Conservation (phyloP, 2,113 vertebrate species). For the Passer domesticus region DNA sequence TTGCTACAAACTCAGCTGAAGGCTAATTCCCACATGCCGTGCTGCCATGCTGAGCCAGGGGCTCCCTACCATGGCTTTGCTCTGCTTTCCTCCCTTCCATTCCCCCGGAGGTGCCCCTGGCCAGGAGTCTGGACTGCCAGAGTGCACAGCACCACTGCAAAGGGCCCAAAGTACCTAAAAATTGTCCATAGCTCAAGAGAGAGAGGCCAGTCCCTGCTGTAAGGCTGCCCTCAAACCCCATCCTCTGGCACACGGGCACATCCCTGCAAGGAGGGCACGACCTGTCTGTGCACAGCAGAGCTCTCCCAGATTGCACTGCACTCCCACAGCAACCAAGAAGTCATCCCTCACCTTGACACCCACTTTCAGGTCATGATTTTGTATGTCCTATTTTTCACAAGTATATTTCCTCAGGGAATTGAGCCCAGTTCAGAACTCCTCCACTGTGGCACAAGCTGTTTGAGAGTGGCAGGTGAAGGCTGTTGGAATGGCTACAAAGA, state of each 20-base stretch:
- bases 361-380: neutral
- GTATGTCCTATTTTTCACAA: neutral
- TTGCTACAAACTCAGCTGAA: neutral
- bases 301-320: neutral
- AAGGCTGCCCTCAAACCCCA: neutral
- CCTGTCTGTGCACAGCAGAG: neutral
- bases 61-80: neutral
- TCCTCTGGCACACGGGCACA: fast-evolving
- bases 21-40: fast-evolving
- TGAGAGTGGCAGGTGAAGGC: neutral
- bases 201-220: fast-evolving
- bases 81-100: neutral
- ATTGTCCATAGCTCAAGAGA: neutral
- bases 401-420: neutral
- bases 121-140: neutral
- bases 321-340: neutral
- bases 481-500: neutral
- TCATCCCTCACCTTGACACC: neutral
- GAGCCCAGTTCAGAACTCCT: neutral
- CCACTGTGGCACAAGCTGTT: neutral
- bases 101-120: neutral
- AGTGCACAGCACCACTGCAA: neutral
- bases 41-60: fast-evolving
- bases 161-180: neutral
- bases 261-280: neutral